Evolutionary conservation across 2,888 invertebrate species (phyloP).

Genomic region (Calephelis perditalis): DNA sequence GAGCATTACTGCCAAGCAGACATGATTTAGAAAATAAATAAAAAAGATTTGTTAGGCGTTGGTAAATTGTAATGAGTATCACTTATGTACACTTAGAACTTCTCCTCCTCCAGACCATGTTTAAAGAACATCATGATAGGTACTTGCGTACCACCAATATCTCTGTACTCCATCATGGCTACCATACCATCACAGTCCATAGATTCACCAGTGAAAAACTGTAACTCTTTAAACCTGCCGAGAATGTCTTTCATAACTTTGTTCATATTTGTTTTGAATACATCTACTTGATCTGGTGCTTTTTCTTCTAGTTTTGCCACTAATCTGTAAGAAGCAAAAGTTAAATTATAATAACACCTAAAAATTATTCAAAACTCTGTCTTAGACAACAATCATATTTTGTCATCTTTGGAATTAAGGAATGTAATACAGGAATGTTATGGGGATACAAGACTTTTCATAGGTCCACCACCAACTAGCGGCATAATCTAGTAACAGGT

Average conservation of each 20-base stretch:
- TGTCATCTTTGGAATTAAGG: too few relatives aligned
- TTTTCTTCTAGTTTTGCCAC: slow-evolving; percentile 89
- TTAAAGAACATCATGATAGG: slow-evolving; percentile 98
- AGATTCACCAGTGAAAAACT: slow-evolving; percentile 95
- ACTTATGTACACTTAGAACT: slow-evolving; percentile 83
- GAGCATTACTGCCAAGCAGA: slow-evolving; percentile 58
- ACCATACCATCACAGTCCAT: slow-evolving; percentile 97
- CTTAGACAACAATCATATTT: too few relatives aligned
- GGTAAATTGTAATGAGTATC: slow-evolving; percentile 56
- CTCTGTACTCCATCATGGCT: slow-evolving; percentile 95
- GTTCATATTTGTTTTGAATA: slow-evolving; percentile 95
- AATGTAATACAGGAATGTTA: too few relatives aligned
- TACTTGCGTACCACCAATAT: slow-evolving; percentile 87
- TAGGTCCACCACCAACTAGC: too few relatives aligned
- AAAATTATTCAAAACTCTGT: too few relatives aligned
- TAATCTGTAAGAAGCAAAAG: slow-evolving; percentile 75
- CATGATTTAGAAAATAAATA: slow-evolving; percentile 72
- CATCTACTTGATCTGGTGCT: slow-evolving; percentile 89
- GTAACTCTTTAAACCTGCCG: slow-evolving; percentile 93
- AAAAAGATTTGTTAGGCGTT: slow-evolving; percentile 57
- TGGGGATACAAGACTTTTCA: too few relatives aligned
- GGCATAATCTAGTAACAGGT: too few relatives aligned
- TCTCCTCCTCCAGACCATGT: slow-evolving; percentile 96
- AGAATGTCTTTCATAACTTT: slow-evolving; percentile 95
- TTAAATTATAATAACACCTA: neutral